phyloP scores from a whole-genome alignment of 2,113 vertebrate genomes.

The Campylorhamphus procurvoides region DNA sequence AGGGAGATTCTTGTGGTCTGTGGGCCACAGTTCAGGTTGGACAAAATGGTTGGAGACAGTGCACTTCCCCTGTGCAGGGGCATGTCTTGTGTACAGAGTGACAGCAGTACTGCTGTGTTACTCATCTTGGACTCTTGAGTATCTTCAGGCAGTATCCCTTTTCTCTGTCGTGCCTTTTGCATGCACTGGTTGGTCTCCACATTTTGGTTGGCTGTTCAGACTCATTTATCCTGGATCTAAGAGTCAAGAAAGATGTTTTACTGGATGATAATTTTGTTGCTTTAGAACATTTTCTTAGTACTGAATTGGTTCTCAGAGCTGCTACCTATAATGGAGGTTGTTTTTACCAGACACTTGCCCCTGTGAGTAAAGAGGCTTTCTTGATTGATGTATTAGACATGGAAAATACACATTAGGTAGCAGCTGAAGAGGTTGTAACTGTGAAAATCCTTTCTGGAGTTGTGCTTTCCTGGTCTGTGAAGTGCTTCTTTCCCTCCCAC shows the following conservation, averaged over 20 bases:
- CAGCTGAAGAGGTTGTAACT: neutral
- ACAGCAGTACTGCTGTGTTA: rapidly evolving
- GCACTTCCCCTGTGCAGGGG: neutral
- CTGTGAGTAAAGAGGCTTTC: neutral
- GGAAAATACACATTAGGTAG: neutral
- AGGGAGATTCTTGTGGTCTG: neutral
- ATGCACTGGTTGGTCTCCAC: neutral
- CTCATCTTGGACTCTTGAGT: neutral
- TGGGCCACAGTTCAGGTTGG: neutral
- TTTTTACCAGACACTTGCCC: neutral
- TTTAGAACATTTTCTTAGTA: neutral
- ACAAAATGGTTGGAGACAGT: neutral
- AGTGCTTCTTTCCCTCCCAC: neutral
- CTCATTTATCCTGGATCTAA: neutral
- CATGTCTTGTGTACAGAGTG: neutral
- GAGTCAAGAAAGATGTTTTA: neutral
- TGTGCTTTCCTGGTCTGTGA: neutral
- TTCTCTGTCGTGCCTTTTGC: neutral
- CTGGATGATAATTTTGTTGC: neutral
- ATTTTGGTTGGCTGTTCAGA: neutral
- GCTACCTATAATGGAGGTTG: neutral
- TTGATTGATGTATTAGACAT: neutral
- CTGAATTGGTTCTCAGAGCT: neutral
- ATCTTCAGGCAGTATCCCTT: neutral
- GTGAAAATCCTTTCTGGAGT: neutral